A percentile compares a stretch with the other conserved stretches of the same genome.
Conservation (phyloP, 1,140 invertebrate genomes). For the Metaphire vulgaris region DNA sequence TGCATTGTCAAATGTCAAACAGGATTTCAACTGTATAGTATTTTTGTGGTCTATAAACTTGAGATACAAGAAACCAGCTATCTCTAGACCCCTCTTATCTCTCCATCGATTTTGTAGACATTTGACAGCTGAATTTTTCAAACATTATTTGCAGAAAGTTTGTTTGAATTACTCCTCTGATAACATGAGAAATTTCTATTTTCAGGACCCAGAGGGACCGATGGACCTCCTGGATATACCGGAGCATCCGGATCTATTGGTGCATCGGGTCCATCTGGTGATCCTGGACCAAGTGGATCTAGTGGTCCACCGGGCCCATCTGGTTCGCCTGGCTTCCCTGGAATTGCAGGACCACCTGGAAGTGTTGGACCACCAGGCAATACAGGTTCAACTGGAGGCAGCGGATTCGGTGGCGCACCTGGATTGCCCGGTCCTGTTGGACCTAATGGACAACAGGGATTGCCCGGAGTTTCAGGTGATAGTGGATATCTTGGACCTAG, state of each 20-base stretch:
- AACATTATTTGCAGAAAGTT: too few relatives aligned
- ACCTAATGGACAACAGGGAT: conserved; percentile 26
- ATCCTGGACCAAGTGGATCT: conserved; percentile 29
- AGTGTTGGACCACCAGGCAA: conserved; percentile 25
- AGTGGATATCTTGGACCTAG: conserved; percentile 27
- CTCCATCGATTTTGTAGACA: too few relatives aligned
- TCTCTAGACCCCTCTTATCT: too few relatives aligned
- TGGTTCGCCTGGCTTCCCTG: conserved; percentile 17
- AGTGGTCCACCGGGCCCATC: conserved; percentile 26
- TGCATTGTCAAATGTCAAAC: too few relatives aligned
- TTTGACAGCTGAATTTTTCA: too few relatives aligned
- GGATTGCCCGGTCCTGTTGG: conserved; percentile 29
- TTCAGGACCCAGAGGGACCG: conserved; percentile 4
- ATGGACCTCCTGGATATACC: conserved; percentile 55
- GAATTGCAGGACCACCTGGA: conserved; percentile 31
- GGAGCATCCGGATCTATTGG: conserved; percentile 40
- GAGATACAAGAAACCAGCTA: too few relatives aligned
- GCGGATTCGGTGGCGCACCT: conserved; percentile 26
- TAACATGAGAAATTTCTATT: too few relatives aligned
- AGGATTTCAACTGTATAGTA: too few relatives aligned
- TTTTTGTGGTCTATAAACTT: too few relatives aligned
- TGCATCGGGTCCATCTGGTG: conserved; percentile 43
- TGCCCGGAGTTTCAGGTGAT: conserved; percentile 29
- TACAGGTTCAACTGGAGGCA: conserved; percentile 31
- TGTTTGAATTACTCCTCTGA: too few relatives aligned